phyloP scores from a whole-genome alignment of 2,888 invertebrate genomes.

The Ennomos fuscantarius region DNA sequence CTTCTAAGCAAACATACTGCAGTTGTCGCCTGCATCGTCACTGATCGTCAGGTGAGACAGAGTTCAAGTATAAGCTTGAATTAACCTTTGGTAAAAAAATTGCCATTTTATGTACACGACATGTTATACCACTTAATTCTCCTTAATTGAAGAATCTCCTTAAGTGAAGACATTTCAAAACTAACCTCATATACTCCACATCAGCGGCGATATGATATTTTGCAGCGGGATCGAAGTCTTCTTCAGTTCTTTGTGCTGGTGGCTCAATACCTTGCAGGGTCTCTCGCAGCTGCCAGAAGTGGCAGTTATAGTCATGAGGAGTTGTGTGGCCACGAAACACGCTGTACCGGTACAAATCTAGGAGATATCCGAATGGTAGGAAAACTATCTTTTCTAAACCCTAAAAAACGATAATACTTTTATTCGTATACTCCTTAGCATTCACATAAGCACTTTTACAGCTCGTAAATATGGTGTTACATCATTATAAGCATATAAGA shows the following conservation, averaged over 20 bases:
- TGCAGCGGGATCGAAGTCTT: conserved; percentile 88
- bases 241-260: conserved; percentile 85
- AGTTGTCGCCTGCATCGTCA: no score
- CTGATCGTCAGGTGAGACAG: no score
- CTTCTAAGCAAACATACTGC: no score
- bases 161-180: neutral
- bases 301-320: conserved; percentile 86
- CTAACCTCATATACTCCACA: conserved; percentile 88
- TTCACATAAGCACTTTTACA: neutral
- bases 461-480: no score
- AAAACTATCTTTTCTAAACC: conserved; percentile 89
- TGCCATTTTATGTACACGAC: no score
- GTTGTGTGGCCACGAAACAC: conserved; percentile 87
- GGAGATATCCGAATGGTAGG: conserved; percentile 88
- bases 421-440: neutral
- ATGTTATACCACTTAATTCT: no score
- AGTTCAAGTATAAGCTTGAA: no score
- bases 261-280: conserved; percentile 87
- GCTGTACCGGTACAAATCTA: conserved; percentile 89
- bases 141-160: no score
- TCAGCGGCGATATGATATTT: conserved; percentile 88
- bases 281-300: conserved; percentile 87
- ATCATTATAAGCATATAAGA: no score
- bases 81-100: no score
- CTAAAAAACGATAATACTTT: conserved; percentile 49